Evolutionary conservation across 2,797 vertebrate species (phyloP).

Genomic region (Spondyliosoma cantharus): DNA sequence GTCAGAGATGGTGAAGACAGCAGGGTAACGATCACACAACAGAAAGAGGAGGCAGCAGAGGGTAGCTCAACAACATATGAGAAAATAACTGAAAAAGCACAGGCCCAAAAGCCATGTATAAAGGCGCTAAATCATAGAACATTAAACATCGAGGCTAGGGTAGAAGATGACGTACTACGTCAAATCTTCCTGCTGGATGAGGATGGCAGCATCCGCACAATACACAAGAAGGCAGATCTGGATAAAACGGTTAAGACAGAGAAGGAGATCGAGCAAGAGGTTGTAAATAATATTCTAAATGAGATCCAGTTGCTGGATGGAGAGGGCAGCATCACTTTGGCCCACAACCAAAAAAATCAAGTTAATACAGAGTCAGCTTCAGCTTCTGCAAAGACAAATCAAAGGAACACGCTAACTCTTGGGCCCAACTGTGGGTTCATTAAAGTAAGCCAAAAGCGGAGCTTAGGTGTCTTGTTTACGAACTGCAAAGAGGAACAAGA

Average conservation of each 20-base stretch:
- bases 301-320: not conserved
- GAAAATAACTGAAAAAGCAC: not conserved
- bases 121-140: conserved; percentile 36
- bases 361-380: not conserved
- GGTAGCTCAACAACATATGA: not conserved
- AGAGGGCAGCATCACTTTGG: conserved; percentile 8
- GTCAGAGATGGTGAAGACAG: not conserved
- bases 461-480: not conserved
- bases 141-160: conserved; percentile 41
- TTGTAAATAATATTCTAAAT: conserved; percentile 18
- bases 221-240: conserved; percentile 14
- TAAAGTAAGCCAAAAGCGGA: not conserved
- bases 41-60: not conserved
- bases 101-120: not conserved
- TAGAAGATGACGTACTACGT: conserved; percentile 39
- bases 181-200: conserved; percentile 29
- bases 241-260: conserved; percentile 23
- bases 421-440: conserved; percentile 41
- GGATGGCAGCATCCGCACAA: conserved; percentile 12
- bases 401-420: conserved; percentile 1
- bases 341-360: conserved; percentile 41
- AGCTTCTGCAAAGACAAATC: conserved; percentile 29
- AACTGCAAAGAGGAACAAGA: conserved; percentile 29
- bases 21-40: not conserved
- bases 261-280: conserved; percentile 35